Evolutionary conservation across 2,888 invertebrate genomes (phyloP).

Genomic region (Dolichopus griseipennis): DNA sequence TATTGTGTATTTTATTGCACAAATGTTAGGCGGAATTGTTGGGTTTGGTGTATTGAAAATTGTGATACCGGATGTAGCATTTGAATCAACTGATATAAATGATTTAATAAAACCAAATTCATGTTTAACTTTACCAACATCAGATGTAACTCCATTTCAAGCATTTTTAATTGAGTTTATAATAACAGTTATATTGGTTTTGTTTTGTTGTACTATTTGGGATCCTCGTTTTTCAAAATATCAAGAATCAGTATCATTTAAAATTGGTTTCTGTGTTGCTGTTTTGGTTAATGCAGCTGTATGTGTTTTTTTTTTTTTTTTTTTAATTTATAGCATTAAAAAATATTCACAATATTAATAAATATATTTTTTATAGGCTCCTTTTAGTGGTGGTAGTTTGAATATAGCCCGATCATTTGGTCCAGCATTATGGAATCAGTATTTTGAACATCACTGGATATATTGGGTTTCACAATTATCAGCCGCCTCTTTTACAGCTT

Average conservation of each 20-base stretch:
- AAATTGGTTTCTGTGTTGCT: constrained; percentile 58
- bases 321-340: too few species aligned
- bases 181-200: constrained; percentile 54
- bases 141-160: constrained; percentile 45
- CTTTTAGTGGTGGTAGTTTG: constrained; percentile 62
- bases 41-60: constrained; percentile 62
- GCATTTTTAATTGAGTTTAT: constrained; percentile 55
- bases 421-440: constrained; percentile 60
- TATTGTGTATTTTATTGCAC: constrained; percentile 53
- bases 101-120: constrained; percentile 38
- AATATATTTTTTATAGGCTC: constrained; percentile 44
- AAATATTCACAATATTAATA: too few species aligned
- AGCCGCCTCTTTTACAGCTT: constrained; percentile 40
- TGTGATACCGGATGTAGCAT: constrained; percentile 42
- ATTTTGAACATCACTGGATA: constrained; percentile 61
- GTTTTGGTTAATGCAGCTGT: constrained; percentile 59
- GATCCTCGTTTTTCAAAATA: constrained; percentile 58
- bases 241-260: constrained; percentile 56
- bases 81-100: too few species aligned
- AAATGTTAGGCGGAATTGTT: constrained; percentile 56
- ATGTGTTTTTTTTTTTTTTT: too few species aligned
- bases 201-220: constrained; percentile 60
- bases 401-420: constrained; percentile 63
- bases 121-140: constrained; percentile 55
- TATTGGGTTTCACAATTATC: constrained; percentile 59